Conservation (phyloP, 2,888 invertebrate species). For the Acanthopleura granulata region DNA sequence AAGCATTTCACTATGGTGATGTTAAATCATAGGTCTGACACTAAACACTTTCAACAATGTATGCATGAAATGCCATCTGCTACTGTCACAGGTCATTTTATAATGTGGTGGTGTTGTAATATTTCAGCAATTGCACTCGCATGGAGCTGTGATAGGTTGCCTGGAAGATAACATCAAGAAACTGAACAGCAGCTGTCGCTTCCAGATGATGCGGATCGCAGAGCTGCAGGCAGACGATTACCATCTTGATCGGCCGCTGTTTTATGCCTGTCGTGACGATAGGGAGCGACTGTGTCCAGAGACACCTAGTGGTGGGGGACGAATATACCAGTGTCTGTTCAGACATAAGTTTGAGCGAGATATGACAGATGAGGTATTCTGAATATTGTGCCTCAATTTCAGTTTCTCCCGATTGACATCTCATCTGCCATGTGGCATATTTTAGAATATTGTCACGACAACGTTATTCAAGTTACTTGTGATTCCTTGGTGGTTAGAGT, state of each 20-base stretch:
- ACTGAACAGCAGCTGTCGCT: constrained; percentile 79
- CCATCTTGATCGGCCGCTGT: constrained; percentile 89
- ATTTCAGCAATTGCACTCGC: constrained; percentile 73
- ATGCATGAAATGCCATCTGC: too few relatives aligned
- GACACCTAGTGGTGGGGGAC: constrained; percentile 82
- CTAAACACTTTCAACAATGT: too few relatives aligned
- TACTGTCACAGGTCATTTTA: too few relatives aligned
- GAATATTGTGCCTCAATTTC: too few relatives aligned
- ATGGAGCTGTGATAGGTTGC: constrained; percentile 87
- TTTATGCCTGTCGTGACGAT: constrained; percentile 89
- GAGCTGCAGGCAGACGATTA: constrained; percentile 92
- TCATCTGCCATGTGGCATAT: too few relatives aligned
- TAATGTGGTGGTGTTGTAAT: not conserved
- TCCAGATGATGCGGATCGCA: constrained; percentile 85
- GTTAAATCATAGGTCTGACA: too few relatives aligned
- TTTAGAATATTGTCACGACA: too few relatives aligned
- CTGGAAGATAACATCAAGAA: constrained; percentile 76
- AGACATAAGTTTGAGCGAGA: constrained; percentile 83
- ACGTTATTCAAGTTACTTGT: too few relatives aligned
- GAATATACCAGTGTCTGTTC: constrained; percentile 90
- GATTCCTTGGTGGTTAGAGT: too few relatives aligned
- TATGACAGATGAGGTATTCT: constrained; percentile 71
- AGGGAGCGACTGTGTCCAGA: constrained; percentile 80
- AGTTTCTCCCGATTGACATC: too few relatives aligned
- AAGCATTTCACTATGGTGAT: too few relatives aligned